Percentiles rank a stretch among this genome's conserved stretches.
Evolutionary conservation across 2,888 invertebrate genomes (phyloP).

Genomic region (Sarcophaga subvicina): DNA sequence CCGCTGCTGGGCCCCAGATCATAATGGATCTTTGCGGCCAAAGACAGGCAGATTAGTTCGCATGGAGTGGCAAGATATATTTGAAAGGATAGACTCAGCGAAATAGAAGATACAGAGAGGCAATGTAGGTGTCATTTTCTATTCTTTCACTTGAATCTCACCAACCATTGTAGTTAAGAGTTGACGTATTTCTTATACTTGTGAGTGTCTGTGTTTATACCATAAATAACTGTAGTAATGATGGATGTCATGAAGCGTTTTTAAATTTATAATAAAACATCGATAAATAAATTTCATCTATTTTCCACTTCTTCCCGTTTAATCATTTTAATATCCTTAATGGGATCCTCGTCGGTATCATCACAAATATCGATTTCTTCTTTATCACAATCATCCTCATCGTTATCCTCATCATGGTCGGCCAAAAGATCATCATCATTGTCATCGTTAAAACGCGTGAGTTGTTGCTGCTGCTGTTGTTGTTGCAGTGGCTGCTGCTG

Average conservation of each 20-base stretch:
- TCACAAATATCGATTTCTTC: slow-evolving; percentile 78
- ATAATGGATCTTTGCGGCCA: rapidly evolving
- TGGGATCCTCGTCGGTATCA: slow-evolving; percentile 76
- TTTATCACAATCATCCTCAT: slow-evolving; percentile 74
- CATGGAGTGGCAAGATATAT: no score
- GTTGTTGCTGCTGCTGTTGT: slow-evolving; percentile 55
- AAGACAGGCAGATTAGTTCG: no score
- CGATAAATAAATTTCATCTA: slow-evolving; percentile 80
- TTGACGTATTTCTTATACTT: no score
- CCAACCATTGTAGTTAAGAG: no score
- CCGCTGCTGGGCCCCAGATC: no score
- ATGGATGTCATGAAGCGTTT: no score
- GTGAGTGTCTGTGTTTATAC: no score
- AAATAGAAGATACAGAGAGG: no score
- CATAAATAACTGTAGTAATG: no score
- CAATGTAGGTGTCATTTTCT: no score
- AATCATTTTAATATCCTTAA: slow-evolving; percentile 69
- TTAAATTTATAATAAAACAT: slow-evolving; percentile 77
- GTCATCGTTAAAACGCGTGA: slow-evolving; percentile 63
- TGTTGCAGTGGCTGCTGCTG: slow-evolving; percentile 66
- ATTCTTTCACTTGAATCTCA: no score
- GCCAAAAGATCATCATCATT: slow-evolving; percentile 70
- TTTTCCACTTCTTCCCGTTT: slow-evolving; percentile 69
- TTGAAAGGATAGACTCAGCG: no score
- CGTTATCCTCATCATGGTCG: slow-evolving; percentile 72